Evolutionary conservation across 2,888 invertebrate species (phyloP).

Genomic region (Drosophila anomalata): DNA sequence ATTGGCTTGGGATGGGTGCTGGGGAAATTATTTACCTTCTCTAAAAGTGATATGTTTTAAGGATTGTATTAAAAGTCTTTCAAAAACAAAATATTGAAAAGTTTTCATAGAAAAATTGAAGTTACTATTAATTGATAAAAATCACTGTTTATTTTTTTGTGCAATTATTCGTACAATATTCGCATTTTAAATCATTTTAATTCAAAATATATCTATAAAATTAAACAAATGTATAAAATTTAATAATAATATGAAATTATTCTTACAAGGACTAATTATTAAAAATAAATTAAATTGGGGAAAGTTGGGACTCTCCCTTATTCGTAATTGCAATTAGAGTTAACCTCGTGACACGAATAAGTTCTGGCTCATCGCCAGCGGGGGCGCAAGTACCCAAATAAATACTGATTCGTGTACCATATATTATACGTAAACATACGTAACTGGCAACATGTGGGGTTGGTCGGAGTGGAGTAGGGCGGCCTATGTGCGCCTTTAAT

Average conservation of each 20-base stretch:
- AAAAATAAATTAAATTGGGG: too few relatives aligned
- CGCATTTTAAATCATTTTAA: too few relatives aligned
- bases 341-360: constrained; percentile 33
- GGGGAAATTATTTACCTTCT: neutral
- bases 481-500: constrained; percentile 42
- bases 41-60: neutral
- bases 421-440: constrained; percentile 7
- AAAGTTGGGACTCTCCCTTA: too few relatives aligned
- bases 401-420: constrained; percentile 1
- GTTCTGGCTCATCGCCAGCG: constrained; percentile 4
- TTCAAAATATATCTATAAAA: too few relatives aligned
- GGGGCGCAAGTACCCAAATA: constrained; percentile 13
- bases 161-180: too few relatives aligned
- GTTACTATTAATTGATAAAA: too few relatives aligned
- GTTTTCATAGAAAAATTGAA: too few relatives aligned
- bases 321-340: constrained; percentile 1
- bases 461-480: constrained; percentile 31
- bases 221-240: too few relatives aligned
- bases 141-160: too few relatives aligned
- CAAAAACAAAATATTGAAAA: neutral
- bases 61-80: neutral
- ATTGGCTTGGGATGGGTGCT: constrained; percentile 1
- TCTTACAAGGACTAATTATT: too few relatives aligned
- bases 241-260: too few relatives aligned
- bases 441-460: constrained; percentile 27